These are phyloP conservation scores for Siniperca obscura DNA, from an alignment of 2,797 vertebrate genomes.

Conservation along the genomic window DNA sequence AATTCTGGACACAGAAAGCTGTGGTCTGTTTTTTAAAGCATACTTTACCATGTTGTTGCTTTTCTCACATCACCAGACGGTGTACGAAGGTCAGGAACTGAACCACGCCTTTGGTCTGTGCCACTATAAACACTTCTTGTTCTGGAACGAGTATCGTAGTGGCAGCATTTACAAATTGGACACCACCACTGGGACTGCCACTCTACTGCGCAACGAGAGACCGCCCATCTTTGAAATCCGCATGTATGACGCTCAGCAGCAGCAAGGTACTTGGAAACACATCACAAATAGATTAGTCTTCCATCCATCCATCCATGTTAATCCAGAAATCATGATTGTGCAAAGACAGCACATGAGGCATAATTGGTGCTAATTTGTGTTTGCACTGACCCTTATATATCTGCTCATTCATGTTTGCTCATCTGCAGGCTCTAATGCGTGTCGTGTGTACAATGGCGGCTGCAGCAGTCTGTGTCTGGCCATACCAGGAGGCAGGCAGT, in stretches of 20 bases:
- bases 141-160: constrained; percentile 98
- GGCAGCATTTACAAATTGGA: constrained; percentile 96
- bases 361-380: neutral
- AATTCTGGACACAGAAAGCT: neutral
- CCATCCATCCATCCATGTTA: neutral
- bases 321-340: neutral
- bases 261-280: constrained; percentile 88
- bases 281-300: neutral
- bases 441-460: constrained; percentile 93
- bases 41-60: constrained; percentile 19
- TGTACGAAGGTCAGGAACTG: constrained; percentile 95
- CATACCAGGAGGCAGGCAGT: constrained; percentile 90
- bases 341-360: neutral
- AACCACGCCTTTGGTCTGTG: constrained; percentile 97
- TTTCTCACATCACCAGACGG: constrained; percentile 83
- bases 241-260: constrained; percentile 97
- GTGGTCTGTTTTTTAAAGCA: constrained; percentile 6
- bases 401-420: constrained; percentile 9
- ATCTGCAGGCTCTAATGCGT: constrained; percentile 90
- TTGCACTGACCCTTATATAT: neutral
- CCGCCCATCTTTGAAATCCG: constrained; percentile 98
- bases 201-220: constrained; percentile 92
- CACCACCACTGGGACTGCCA: constrained; percentile 86
- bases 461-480: constrained; percentile 96
- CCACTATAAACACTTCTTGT: constrained; percentile 95